These are phyloP conservation scores for Branchinecta lynchi DNA, from an alignment of 1,140 invertebrate genomes.

Conservation along the genomic window DNA sequence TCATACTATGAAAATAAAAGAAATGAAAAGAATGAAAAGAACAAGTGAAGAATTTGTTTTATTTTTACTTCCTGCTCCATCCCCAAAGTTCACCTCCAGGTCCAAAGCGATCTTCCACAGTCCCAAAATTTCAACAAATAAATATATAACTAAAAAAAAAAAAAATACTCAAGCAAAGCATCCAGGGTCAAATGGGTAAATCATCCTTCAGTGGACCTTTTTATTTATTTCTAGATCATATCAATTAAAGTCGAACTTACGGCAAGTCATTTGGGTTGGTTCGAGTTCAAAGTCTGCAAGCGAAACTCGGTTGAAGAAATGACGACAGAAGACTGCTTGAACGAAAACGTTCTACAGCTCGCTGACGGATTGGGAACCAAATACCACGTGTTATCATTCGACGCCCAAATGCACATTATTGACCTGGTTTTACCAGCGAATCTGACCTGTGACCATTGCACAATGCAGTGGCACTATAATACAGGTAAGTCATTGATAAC, in stretches of 20 bases:
- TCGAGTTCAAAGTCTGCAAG: conserved; percentile 40
- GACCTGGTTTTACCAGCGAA: conserved; percentile 21
- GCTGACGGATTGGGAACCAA: conserved; percentile 31
- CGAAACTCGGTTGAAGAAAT: conserved; percentile 30
- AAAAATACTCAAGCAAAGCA: too few relatives aligned
- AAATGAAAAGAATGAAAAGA: too few relatives aligned
- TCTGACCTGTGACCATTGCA: conserved; percentile 23
- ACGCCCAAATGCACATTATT: conserved; percentile 7
- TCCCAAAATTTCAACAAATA: too few relatives aligned
- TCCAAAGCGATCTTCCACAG: too few relatives aligned
- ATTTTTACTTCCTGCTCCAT: too few relatives aligned
- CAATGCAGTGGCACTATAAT: conserved; percentile 25
- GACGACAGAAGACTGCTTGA: conserved; percentile 45
- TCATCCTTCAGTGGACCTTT: too few relatives aligned
- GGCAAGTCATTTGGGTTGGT: conserved; percentile 39
- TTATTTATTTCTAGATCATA: conserved; percentile 31
- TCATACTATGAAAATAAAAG: too few relatives aligned
- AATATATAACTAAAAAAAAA: too few relatives aligned
- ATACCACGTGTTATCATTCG: conserved; percentile 24
- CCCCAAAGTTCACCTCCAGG: too few relatives aligned
- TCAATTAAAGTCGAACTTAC: conserved; percentile 46
- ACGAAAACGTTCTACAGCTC: conserved; percentile 34
- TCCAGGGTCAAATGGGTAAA: too few relatives aligned
- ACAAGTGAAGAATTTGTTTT: too few relatives aligned
- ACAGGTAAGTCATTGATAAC: conserved; percentile 20